Percentiles rank a stretch among this genome's conserved stretches.
phyloP scores from a whole-genome alignment of 2,797 vertebrate species.

The Clarias platycephalus region DNA sequence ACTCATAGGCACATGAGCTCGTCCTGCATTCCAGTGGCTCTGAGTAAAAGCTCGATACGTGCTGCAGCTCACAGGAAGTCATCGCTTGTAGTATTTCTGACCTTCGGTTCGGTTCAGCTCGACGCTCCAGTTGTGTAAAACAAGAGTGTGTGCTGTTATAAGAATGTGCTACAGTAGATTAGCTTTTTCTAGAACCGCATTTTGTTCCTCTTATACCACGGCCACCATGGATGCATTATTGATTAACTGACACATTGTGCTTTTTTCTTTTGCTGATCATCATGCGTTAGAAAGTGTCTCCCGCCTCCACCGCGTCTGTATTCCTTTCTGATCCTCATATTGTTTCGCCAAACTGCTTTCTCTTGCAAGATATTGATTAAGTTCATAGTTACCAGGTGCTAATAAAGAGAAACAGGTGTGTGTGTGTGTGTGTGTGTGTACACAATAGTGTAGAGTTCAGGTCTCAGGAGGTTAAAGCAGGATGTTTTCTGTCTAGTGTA shows the following conservation, averaged over 20 bases:
- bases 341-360: no score
- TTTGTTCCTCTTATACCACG: background rate
- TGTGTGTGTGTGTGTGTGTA: no score
- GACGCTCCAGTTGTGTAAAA: background rate
- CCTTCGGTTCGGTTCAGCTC: no score
- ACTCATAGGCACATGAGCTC: constrained; percentile 34
- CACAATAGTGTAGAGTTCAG: no score
- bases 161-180: background rate
- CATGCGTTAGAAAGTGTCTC: no score
- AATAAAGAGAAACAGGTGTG: no score
- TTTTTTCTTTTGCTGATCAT: background rate
- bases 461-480: no score
- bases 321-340: no score
- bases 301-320: no score
- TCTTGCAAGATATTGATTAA: no score
- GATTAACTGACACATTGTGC: background rate
- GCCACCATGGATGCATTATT: background rate
- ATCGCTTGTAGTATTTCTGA: background rate
- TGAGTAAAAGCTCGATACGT: constrained; percentile 40
- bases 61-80: constrained; percentile 11
- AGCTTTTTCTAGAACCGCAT: background rate
- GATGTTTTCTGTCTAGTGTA: background rate
- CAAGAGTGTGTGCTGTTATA: background rate
- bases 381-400: no score
- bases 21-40: constrained; percentile 47